Percentiles rank a stretch among this genome's conserved stretches.
These are phyloP conservation scores for Sialia sialis DNA, from an alignment of 2,113 vertebrate species.

Conservation along the genomic window DNA sequence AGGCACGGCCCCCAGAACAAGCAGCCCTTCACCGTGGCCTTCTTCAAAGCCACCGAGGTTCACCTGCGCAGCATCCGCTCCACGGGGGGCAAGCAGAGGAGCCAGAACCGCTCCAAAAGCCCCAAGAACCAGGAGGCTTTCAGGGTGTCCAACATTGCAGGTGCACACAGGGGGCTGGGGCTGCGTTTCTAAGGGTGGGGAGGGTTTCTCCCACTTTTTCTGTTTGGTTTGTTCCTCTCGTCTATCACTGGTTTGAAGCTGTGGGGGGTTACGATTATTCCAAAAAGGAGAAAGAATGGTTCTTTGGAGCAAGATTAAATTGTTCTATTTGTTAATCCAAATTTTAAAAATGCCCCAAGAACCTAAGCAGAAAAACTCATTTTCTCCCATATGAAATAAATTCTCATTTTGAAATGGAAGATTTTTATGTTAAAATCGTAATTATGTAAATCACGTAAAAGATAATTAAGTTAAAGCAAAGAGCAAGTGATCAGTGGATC, in stretches of 20 bases:
- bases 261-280: background rate
- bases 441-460: no score
- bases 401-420: background rate
- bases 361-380: background rate
- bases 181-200: accelerated
- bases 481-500: background rate
- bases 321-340: background rate
- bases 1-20: slow-evolving; percentile 93
- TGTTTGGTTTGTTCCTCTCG: slow-evolving; percentile 6
- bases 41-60: slow-evolving; percentile 97
- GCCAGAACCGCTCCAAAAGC: slow-evolving; percentile 86
- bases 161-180: slow-evolving; percentile 1
- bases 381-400: background rate
- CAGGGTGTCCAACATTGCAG: slow-evolving; percentile 86
- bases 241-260: background rate
- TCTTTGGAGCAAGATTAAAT: background rate
- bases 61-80: slow-evolving; percentile 93
- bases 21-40: slow-evolving; percentile 97
- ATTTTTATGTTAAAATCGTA: no score
- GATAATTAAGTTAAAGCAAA: background rate
- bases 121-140: slow-evolving; percentile 91
- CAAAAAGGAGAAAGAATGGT: background rate
- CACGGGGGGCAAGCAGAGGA: slow-evolving; percentile 83
- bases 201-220: background rate
- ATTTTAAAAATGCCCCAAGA: accelerated